Percentiles rank a stretch among this genome's conserved stretches.
These are phyloP conservation scores for Sander vitreus DNA, from an alignment of 2,113 vertebrate species.

Conservation along the genomic window DNA sequence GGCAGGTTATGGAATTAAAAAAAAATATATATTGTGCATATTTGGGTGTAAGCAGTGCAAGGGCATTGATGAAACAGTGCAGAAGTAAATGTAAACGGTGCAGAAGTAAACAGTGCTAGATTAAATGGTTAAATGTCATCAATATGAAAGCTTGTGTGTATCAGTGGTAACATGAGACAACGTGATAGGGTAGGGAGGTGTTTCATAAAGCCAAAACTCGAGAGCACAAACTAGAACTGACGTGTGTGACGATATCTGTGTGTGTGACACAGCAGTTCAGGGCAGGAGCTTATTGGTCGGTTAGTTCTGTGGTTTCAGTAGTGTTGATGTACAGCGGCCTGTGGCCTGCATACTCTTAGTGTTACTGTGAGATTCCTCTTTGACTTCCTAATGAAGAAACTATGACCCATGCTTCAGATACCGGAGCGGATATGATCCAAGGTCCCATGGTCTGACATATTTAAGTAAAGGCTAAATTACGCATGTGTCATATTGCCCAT, in stretches of 20 bases:
- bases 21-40: no score
- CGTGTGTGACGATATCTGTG: not conserved
- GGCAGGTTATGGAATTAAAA: no score
- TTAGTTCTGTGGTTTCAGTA: not conserved
- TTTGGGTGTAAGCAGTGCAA: no score
- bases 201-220: not conserved
- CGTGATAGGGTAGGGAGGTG: not conserved
- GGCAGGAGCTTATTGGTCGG: not conserved
- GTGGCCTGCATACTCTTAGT: slow-evolving; percentile 28
- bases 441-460: not conserved
- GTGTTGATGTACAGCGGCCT: not conserved
- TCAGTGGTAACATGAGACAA: not conserved
- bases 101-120: no score
- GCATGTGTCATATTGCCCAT: not conserved
- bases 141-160: not conserved
- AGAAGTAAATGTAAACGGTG: no score
- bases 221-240: not conserved
- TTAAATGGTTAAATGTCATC: not conserved
- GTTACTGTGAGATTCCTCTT: slow-evolving; percentile 72
- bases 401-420: slow-evolving; percentile 14
- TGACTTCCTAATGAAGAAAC: slow-evolving; percentile 53
- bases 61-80: no score
- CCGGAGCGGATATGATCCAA: slow-evolving; percentile 8
- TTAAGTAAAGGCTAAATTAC: not conserved
- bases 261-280: not conserved